Base-by-base conservation (phyloP, 1,140 invertebrate species). In the Diorhabda elongata region DNA sequence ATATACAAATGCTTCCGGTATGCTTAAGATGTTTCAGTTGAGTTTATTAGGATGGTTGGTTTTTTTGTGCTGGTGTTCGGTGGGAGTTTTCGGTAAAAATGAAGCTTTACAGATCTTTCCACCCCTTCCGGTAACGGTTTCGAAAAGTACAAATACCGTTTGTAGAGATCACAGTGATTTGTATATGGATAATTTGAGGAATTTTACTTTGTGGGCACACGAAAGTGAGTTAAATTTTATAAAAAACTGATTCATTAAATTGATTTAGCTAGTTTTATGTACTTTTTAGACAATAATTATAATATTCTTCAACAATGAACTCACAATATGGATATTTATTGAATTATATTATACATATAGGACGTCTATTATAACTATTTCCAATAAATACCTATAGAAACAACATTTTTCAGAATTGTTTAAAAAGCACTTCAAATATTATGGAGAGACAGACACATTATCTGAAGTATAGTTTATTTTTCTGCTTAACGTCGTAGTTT, bases 131-230 rank as follows among this genome's bases (percentile, higher is more conserved):
- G 45, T 75, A 3, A 74, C 71, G 4, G 75, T 76, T 11, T 71
- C 70, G 9, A 67, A 72, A 43, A 73, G 69, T 67, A 47, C 69
- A 8, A 73, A 74, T 67, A 41, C 69, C 6, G 62, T 71, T 44
- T 77, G 76, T 61, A 69, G 67, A 59, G 59, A 69, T 44, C 69
- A 77, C 42, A 77, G 76, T 70, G 72, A 75, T 56, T 57, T 72
- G 45, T 76, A 75, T 67, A 62, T 72, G 58, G 68, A 76, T 64
- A 74, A 70, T 71, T 69, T 77, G 68, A 76, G 71, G 44, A 77
- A 77, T 69, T 72, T 73, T 57, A 75, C 75, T 6, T 47, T 77
- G 44, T 77, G 76, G 76, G 76, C 76, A 3, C 71, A 75, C 66
- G 75, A 77, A 69, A 77, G 76, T 77, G 72, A 70, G 71, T 74